These are phyloP conservation scores for Panagrolaimus sp. DNA, from an alignment of 1,140 invertebrate species.

Conservation along the genomic window DNA sequence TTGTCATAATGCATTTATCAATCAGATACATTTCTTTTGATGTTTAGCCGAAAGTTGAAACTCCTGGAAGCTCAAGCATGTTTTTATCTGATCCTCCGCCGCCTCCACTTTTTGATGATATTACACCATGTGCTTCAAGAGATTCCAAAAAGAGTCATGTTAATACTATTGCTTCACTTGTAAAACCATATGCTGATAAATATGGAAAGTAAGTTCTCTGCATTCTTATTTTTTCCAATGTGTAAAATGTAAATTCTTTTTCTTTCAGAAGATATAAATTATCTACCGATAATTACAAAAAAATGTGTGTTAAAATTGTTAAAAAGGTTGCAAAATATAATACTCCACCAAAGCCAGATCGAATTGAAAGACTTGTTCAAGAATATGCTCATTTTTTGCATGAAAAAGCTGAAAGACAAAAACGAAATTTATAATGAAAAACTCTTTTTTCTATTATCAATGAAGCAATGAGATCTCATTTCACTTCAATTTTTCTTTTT, in stretches of 20 bases:
- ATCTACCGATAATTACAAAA: conserved; percentile 2
- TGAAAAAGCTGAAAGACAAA: not conserved
- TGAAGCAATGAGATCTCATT: no score
- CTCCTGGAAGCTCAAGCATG: no score
- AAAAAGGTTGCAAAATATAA: conserved; percentile 14
- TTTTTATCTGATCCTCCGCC: conserved; percentile 2
- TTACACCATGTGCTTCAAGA: not conserved
- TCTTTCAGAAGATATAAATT: conserved; percentile 14
- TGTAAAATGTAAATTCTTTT: not conserved
- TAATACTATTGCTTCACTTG: conserved; percentile 1
- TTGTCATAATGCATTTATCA: no score
- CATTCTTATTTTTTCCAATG: not conserved
- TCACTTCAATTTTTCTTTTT: no score
- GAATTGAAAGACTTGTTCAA: conserved; percentile 2
- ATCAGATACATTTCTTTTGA: no score
- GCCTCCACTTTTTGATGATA: not conserved
- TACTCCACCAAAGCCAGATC: conserved; percentile 10
- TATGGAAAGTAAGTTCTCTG: conserved; percentile 15
- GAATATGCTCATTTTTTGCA: conserved; percentile 10
- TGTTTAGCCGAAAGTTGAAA: no score
- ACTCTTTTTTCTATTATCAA: no score
- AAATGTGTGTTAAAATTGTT: conserved; percentile 16
- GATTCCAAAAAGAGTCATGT: not conserved
- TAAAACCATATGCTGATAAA: conserved; percentile 13
- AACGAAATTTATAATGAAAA: no score